A percentile compares a stretch with the other conserved stretches of the same genome.
These are phyloP conservation scores for Talpa occidentalis DNA, from an alignment of 2,113 vertebrate species.

Conservation along the genomic window DNA sequence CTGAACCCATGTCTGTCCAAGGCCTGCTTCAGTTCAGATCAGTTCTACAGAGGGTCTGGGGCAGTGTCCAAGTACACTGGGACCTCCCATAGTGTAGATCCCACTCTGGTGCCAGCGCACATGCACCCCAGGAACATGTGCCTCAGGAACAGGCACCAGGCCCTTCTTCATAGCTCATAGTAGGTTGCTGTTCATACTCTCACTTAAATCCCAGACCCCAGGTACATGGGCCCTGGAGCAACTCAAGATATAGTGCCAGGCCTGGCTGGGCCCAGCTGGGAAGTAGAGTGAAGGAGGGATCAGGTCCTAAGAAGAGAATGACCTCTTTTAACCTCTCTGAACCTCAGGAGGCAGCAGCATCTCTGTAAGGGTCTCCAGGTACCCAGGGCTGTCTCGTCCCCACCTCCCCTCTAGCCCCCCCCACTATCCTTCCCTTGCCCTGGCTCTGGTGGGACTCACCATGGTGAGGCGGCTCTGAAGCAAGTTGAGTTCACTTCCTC, in stretches of 20 bases:
- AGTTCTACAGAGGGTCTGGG: neutral
- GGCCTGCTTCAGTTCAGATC: neutral
- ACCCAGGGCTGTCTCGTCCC: neutral
- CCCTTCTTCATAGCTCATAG: neutral
- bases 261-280: neutral
- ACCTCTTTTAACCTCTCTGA: neutral
- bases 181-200: neutral
- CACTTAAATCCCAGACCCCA: neutral
- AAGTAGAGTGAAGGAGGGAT: neutral
- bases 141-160: neutral
- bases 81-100: neutral
- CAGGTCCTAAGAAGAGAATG: neutral
- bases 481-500: neutral
- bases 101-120: too few species aligned
- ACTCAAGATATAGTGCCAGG: neutral
- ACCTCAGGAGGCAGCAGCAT: neutral
- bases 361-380: neutral
- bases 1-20: neutral
- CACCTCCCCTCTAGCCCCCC: neutral
- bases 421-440: neutral
- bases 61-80: neutral
- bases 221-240: neutral
- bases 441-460: constrained; percentile 63
- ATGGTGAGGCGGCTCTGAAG: constrained; percentile 52
- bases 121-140: neutral